Conservation (phyloP, 1,140 invertebrate genomes). For the Drosophila navojoa region DNA sequence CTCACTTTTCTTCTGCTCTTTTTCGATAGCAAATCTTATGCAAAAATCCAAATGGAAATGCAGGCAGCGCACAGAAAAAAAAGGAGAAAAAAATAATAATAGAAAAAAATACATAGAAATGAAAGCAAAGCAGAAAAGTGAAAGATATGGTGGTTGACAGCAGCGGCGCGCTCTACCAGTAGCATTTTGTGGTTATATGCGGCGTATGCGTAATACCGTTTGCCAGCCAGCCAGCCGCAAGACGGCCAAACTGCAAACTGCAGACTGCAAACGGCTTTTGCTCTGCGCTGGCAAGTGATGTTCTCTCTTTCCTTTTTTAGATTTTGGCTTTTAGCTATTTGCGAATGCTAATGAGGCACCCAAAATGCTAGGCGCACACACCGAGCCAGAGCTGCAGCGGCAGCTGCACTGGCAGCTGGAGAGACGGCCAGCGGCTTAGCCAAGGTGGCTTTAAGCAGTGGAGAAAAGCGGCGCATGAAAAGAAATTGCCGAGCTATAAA, state of each 20-base stretch:
- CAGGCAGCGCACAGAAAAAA: slow-evolving; percentile 41
- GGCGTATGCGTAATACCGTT: slow-evolving; percentile 41
- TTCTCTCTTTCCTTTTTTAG: slow-evolving; percentile 1
- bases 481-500: neutral
- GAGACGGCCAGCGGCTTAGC: neutral
- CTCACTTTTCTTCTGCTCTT: slow-evolving; percentile 22
- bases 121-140: slow-evolving; percentile 12
- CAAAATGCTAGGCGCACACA: neutral
- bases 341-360: slow-evolving; percentile 20
- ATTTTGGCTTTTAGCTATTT: slow-evolving; percentile 2
- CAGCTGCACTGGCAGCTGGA: too few relatives aligned
- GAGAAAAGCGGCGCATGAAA: neutral
- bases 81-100: slow-evolving; percentile 21
- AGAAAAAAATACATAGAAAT: neutral
- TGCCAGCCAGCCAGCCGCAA: neutral
- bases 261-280: too few relatives aligned
- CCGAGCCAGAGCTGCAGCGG: neutral
- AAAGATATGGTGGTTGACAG: slow-evolving; percentile 1
- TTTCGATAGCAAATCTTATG: slow-evolving; percentile 63
- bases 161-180: neutral
- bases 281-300: too few relatives aligned
- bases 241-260: neutral
- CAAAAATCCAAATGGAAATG: slow-evolving; percentile 75
- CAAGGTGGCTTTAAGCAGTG: neutral
- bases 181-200: slow-evolving; percentile 25